A percentile compares a stretch with the other conserved stretches of the same genome.
Conservation (phyloP, 2,888 invertebrate species). For the Orchestes rusci region DNA sequence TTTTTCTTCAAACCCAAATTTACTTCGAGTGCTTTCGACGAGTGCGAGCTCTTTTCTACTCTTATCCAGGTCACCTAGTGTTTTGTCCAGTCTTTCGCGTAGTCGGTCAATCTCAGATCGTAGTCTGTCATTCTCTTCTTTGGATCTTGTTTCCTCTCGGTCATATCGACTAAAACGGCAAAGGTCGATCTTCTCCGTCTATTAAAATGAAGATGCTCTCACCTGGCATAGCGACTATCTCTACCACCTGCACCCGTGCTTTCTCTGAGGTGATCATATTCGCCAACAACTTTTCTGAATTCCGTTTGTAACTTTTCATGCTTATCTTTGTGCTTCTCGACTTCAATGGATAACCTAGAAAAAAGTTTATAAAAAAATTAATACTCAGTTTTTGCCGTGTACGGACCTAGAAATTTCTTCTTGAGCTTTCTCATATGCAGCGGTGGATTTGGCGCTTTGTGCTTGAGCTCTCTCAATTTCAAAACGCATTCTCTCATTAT, state of each 20-base stretch:
- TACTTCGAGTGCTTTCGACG: constrained; percentile 69
- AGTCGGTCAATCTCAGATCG: constrained; percentile 76
- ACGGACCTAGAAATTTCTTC: constrained; percentile 77
- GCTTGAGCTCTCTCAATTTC: constrained; percentile 82
- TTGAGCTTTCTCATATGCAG: constrained; percentile 79
- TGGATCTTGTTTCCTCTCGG: constrained; percentile 57
- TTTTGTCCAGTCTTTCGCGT: constrained; percentile 73
- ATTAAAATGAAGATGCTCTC: too few relatives aligned
- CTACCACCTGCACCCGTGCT: constrained; percentile 64
- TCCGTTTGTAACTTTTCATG: constrained; percentile 80
- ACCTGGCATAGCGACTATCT: constrained; percentile 57
- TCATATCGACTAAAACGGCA: constrained; percentile 44
- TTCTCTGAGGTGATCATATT: constrained; percentile 71
- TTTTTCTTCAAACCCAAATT: constrained; percentile 70
- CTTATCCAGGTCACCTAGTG: constrained; percentile 70
- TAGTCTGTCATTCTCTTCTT: constrained; percentile 70
- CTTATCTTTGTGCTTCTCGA: constrained; percentile 87
- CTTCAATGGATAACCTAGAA: constrained; percentile 64
- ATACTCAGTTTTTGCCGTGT: too few relatives aligned
- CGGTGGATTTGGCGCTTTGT: constrained; percentile 77
- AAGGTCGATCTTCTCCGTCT: too few relatives aligned
- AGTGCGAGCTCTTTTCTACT: constrained; percentile 69
- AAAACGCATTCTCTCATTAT: constrained; percentile 76
- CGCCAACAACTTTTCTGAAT: constrained; percentile 71
- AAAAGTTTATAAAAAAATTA: neutral